Conservation (phyloP, 2,888 invertebrate species). For the Diaperis boleti region DNA sequence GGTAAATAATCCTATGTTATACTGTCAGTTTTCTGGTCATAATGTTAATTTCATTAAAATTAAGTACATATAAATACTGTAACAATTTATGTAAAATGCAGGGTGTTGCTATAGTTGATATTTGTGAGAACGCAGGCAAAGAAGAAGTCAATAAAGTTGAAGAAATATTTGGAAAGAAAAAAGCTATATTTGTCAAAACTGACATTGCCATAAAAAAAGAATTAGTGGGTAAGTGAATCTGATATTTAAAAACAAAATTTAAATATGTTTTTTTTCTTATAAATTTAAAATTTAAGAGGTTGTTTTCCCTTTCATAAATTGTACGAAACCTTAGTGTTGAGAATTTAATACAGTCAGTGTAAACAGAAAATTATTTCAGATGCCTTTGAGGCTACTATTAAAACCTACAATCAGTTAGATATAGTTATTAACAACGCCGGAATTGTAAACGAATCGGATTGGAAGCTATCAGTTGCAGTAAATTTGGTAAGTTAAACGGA, state of each 20-base stretch:
- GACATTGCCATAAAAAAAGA: background rate
- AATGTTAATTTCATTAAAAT: too few relatives aligned
- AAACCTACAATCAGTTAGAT: background rate
- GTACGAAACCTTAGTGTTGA: too few relatives aligned
- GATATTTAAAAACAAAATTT: too few relatives aligned
- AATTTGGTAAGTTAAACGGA: conserved; percentile 18
- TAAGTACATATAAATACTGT: too few relatives aligned
- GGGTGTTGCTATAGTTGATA: background rate
- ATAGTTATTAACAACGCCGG: background rate
- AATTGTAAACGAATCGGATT: background rate
- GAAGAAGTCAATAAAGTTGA: background rate
- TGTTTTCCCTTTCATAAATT: too few relatives aligned
- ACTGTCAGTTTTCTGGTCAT: too few relatives aligned
- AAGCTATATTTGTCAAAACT: background rate
- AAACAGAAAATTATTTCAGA: too few relatives aligned
- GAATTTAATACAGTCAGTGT: too few relatives aligned
- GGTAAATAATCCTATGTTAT: too few relatives aligned
- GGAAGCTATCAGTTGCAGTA: background rate
- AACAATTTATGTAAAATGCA: background rate
- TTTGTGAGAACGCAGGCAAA: background rate
- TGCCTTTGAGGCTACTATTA: background rate
- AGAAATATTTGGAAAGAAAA: background rate
- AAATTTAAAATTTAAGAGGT: too few relatives aligned
- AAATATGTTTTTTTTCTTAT: too few relatives aligned
- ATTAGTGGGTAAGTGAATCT: too few relatives aligned